phyloP scores from a whole-genome alignment of 2,888 invertebrate genomes.

The Melanostoma scalare region DNA sequence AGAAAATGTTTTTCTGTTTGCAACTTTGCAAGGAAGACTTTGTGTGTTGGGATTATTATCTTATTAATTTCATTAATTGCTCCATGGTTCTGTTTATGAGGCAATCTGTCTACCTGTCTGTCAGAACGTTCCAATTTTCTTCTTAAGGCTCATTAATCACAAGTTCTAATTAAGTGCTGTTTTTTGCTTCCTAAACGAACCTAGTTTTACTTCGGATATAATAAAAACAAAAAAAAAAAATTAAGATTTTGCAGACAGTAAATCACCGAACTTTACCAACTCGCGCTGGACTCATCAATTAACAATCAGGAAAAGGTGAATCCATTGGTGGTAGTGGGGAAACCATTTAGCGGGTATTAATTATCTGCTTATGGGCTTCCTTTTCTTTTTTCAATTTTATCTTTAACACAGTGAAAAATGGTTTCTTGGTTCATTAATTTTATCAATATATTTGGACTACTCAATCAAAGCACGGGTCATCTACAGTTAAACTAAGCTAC shows the following conservation, averaged over 20 bases:
- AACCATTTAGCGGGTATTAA: conserved; percentile 12
- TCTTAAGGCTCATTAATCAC: conserved; percentile 12
- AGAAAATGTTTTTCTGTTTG: too few species aligned
- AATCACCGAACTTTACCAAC: conserved; percentile 27
- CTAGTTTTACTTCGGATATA: too few species aligned
- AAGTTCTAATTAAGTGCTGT: conserved; percentile 8
- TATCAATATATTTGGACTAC: neutral
- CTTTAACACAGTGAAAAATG: neutral
- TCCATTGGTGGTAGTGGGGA: conserved; percentile 7
- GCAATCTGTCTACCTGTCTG: conserved; percentile 20
- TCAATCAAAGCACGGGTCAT: neutral
- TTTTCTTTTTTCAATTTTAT: neutral
- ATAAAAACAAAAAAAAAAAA: neutral
- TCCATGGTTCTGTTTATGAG: neutral
- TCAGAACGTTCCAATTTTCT: neutral
- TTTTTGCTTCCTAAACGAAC: neutral
- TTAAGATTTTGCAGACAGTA: conserved; percentile 14
- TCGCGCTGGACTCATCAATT: conserved; percentile 14
- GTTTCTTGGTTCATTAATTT: neutral
- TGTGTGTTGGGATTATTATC: too few species aligned
- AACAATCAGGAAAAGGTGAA: conserved; percentile 2
- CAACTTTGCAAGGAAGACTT: too few species aligned
- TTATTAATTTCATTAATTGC: too few species aligned
- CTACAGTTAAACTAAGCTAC: too few species aligned
- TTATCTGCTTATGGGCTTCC: neutral